Conservation (phyloP, 2,797 vertebrate species). For the Gadopsis bispinosus region DNA sequence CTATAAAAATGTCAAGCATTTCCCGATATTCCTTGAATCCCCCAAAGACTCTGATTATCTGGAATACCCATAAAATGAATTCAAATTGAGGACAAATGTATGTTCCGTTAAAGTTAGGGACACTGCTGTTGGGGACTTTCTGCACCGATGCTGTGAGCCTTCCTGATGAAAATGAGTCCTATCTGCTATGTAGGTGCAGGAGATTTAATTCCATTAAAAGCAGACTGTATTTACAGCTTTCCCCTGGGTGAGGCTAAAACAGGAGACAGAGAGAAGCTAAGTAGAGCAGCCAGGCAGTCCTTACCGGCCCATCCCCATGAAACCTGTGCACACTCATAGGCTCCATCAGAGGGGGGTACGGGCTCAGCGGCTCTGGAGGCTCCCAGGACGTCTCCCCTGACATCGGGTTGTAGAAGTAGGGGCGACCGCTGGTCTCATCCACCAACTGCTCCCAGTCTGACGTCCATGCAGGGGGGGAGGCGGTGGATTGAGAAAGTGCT, state of each 20-base stretch:
- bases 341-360: slow-evolving; percentile 79
- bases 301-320: slow-evolving; percentile 86
- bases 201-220: slow-evolving; percentile 76
- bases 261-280: slow-evolving; percentile 69
- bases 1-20: not conserved
- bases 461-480: slow-evolving; percentile 70
- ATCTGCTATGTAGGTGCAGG: slow-evolving; percentile 69
- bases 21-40: not conserved
- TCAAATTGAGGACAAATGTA: slow-evolving; percentile 47
- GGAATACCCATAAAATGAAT: not conserved
- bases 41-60: not conserved
- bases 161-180: slow-evolving; percentile 48
- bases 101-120: slow-evolving; percentile 32
- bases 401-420: slow-evolving; percentile 92
- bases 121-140: slow-evolving; percentile 16
- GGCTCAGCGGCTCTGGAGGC: slow-evolving; percentile 79
- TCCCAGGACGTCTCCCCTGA: slow-evolving; percentile 95
- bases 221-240: slow-evolving; percentile 71
- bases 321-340: slow-evolving; percentile 75
- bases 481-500: slow-evolving; percentile 51
- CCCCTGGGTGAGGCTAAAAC: slow-evolving; percentile 79
- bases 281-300: slow-evolving; percentile 78
- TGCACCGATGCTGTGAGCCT: slow-evolving; percentile 23
- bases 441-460: slow-evolving; percentile 90
- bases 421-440: slow-evolving; percentile 88